Percentiles rank a stretch among this genome's conserved stretches.
These are phyloP conservation scores for Tonatia bakeri DNA, from an alignment of 2,113 vertebrate genomes.

Conservation along the genomic window DNA sequence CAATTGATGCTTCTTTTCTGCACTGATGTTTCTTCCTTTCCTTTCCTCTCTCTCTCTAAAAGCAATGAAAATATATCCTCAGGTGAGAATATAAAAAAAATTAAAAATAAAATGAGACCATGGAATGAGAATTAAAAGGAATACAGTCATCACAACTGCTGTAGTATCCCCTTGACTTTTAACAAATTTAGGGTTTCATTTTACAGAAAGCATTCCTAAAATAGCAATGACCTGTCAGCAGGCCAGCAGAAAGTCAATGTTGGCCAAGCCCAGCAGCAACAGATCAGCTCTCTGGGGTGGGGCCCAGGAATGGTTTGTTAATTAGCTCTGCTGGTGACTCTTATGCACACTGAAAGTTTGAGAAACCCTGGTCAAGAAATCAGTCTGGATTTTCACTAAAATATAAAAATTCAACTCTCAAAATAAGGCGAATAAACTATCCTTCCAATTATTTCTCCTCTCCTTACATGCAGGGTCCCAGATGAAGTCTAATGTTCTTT, in stretches of 20 bases:
- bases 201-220: not conserved
- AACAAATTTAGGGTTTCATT: not conserved
- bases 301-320: not conserved
- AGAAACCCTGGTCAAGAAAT: not conserved
- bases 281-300: not conserved
- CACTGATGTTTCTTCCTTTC: too few relatives aligned
- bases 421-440: not conserved
- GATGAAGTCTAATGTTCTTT: not conserved
- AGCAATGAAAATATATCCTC: too few relatives aligned
- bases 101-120: not conserved
- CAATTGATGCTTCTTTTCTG: too few relatives aligned
- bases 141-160: not conserved
- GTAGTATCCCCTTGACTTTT: not conserved
- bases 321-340: not conserved
- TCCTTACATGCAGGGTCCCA: not conserved
- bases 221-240: not conserved
- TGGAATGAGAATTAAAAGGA: not conserved
- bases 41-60: too few relatives aligned
- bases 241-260: not conserved
- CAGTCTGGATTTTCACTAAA: constrained; percentile 1
- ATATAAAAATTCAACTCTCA: not conserved
- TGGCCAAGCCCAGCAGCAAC: not conserved
- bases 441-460: not conserved
- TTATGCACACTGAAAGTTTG: not conserved
- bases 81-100: too few relatives aligned